Percentiles rank a stretch among this genome's conserved stretches.
Evolutionary conservation across 2,113 vertebrate genomes (phyloP).

Genomic region (Mellivora capensis): DNA sequence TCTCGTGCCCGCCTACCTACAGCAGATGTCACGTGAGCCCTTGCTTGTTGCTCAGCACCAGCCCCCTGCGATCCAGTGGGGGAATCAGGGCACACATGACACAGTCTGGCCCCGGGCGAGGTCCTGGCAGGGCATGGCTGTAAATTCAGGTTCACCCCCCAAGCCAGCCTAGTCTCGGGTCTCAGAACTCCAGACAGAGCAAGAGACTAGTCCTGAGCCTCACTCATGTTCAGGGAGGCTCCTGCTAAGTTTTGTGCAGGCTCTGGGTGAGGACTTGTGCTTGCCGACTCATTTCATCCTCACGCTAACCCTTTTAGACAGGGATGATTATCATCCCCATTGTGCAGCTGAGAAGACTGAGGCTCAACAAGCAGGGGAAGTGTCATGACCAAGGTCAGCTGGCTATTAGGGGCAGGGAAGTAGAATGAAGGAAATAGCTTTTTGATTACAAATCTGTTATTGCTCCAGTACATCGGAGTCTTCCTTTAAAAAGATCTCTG

Average conservation of each 20-base stretch:
- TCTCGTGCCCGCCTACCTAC: rapidly evolving
- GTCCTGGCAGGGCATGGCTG: rapidly evolving
- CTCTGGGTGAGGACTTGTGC: not conserved
- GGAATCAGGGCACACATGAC: not conserved
- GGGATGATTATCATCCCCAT: not conserved
- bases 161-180: not conserved
- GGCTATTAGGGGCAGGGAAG: not conserved
- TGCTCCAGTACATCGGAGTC: not conserved
- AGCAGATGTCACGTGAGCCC: too few relatives aligned
- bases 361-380: not conserved
- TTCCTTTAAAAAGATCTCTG: not conserved
- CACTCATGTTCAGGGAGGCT: too few relatives aligned
- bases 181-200: not conserved
- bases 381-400: rapidly evolving
- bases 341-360: not conserved
- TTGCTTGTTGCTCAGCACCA: too few relatives aligned
- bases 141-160: not conserved
- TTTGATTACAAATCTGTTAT: not conserved
- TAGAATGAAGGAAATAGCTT: not conserved
- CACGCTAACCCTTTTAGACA: rapidly evolving
- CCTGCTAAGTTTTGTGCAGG: not conserved
- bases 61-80: too few relatives aligned
- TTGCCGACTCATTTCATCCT: not conserved
- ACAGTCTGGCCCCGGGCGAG: not conserved
- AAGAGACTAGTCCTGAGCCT: not conserved